Evolutionary conservation across 1,140 invertebrate genomes (phyloP), one percentile per base, ranked within the genome.

Genomic region (Brachystomella parvula): DNA sequence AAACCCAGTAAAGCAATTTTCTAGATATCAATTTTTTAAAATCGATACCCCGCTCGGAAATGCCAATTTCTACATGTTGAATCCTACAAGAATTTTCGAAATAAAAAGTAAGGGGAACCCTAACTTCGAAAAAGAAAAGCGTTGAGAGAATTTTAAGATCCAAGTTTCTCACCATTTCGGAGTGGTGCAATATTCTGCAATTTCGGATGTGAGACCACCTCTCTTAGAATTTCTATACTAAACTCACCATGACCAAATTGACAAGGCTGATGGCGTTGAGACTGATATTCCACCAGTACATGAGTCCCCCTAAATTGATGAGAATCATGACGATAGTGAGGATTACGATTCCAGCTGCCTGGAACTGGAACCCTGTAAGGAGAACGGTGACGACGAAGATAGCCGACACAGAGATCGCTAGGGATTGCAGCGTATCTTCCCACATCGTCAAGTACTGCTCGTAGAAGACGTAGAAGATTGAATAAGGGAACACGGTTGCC

Each of bases 361-460:
- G 89, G 65, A 93, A 81, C 75, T 98, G 94, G 70, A 98, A 85
- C 35, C 95, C 95, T 82, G 98, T 92, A 26, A 99, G 80, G 2
- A 99, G 67, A 76, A 96, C 94, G 0, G 94, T 94, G 0, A 96
- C 93, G 9, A 96, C 80, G 76, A 98, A 97, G 65, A 99, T 95
- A 15, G 92, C 92, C 3, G 86, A 76, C 35, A 96, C 79, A 2
- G 94, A 97, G 57, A 96, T 87, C 2, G 85, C 84, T 75, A 99
- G 82, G 74, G 91, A 94, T 71, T 88, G 83, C 3, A 96, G 74
- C 0, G 93, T 92, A 73, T 98, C 92, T 0, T 86, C 80, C 87
- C 94, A 95, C 84, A 98, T 96, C 2, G 92, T 96, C 65, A 98
- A 80, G 79, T 99, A 99, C 80, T 99, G 96, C 78, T 99, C 97